These are phyloP conservation scores for Lycodopsis pacificus DNA, from an alignment of 2,797 vertebrate species.

Conservation along the genomic window DNA sequence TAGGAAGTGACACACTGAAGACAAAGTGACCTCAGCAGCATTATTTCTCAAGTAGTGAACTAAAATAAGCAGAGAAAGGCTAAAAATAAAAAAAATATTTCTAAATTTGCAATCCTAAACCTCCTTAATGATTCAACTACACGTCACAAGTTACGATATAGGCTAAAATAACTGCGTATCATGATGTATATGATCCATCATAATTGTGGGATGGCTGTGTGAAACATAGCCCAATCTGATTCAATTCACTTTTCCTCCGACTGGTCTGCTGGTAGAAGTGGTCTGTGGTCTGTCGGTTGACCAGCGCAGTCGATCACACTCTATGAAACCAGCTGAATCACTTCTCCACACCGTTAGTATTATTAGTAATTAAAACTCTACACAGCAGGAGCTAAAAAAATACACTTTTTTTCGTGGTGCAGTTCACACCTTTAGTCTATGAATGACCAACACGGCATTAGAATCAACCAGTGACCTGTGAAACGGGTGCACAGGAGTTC, in stretches of 20 bases:
- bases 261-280: background rate
- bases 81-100: background rate
- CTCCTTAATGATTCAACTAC: background rate
- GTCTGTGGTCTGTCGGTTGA: conserved; percentile 19
- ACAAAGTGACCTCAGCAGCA: conserved; percentile 9
- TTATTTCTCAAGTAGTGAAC: background rate
- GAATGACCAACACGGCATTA: background rate
- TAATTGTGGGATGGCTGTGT: background rate
- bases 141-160: background rate
- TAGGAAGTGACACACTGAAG: background rate
- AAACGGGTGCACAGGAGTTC: background rate
- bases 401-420: background rate
- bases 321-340: background rate
- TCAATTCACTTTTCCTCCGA: background rate
- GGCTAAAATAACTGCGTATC: background rate
- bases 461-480: background rate
- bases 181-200: background rate
- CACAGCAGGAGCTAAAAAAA: background rate
- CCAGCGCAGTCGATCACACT: background rate
- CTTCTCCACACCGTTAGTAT: background rate
- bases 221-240: background rate
- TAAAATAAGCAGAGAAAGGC: background rate
- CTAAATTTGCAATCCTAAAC: background rate
- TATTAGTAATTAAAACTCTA: too few relatives aligned
- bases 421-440: background rate